Evolutionary conservation across 2,888 invertebrate genomes (phyloP).

Genomic region (Pyrocoelia pectoralis): DNA sequence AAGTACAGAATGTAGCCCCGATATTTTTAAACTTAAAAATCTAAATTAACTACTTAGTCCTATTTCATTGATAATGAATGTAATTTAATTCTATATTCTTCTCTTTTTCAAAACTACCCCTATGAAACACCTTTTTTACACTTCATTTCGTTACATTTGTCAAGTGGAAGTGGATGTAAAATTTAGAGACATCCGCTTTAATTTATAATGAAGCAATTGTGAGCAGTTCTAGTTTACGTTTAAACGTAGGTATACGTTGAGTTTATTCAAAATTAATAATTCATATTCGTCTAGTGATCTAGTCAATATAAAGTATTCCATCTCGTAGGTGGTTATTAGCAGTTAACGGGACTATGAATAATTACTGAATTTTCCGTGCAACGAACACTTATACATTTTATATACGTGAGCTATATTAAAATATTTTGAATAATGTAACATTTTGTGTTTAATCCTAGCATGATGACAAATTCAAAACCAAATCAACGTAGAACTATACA

Average conservation of each 20-base stretch:
- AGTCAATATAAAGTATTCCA: background rate
- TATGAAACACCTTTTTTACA: too few relatives aligned
- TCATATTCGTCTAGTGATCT: background rate
- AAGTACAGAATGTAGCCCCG: too few relatives aligned
- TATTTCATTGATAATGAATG: too few relatives aligned
- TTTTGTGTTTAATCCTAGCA: conserved; percentile 22
- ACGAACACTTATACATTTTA: background rate
- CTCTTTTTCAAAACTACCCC: too few relatives aligned
- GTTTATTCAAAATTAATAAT: conserved; percentile 6
- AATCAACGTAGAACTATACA: conserved; percentile 30
- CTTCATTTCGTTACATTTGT: background rate
- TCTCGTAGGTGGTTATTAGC: conserved; percentile 1
- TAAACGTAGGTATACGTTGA: background rate
- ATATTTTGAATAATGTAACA: background rate
- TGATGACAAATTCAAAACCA: conserved; percentile 32
- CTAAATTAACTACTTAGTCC: too few relatives aligned
- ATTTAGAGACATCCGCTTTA: background rate
- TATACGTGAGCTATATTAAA: background rate
- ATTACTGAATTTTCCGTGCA: background rate
- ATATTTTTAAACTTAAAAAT: too few relatives aligned
- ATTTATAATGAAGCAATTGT: background rate
- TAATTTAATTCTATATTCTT: too few relatives aligned
- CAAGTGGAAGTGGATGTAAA: background rate
- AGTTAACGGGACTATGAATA: background rate
- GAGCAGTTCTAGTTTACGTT: background rate